Evolutionary conservation across 1,140 invertebrate species (phyloP).

Genomic region (Bicyclus anynana): DNA sequence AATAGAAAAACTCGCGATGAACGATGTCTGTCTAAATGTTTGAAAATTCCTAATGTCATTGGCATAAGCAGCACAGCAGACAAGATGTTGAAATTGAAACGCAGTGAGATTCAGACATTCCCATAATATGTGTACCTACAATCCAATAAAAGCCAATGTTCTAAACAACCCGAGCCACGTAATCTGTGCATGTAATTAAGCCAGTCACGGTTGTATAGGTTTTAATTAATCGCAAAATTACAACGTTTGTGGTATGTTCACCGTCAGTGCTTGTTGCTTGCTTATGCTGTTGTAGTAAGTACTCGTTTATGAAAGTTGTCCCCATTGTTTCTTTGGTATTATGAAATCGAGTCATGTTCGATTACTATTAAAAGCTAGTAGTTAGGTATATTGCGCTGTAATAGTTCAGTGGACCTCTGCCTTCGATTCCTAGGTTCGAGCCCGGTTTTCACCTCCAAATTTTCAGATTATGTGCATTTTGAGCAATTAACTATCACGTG

Average conservation of each 20-base stretch:
- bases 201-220: conserved; percentile 64
- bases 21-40: too few relatives aligned
- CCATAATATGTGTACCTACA: too few relatives aligned
- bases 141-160: conserved; percentile 48
- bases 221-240: conserved; percentile 74
- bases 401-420: too few relatives aligned
- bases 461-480: too few relatives aligned
- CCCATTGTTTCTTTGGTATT: conserved; percentile 30
- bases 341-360: neutral
- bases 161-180: conserved; percentile 51
- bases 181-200: conserved; percentile 46
- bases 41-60: too few relatives aligned
- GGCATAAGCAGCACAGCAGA: too few relatives aligned
- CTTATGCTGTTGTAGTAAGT: conserved; percentile 11
- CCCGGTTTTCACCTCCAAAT: too few relatives aligned
- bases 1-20: too few relatives aligned
- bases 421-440: too few relatives aligned
- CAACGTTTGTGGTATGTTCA: conserved; percentile 36
- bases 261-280: conserved; percentile 25
- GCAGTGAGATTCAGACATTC: too few relatives aligned
- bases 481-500: too few relatives aligned
- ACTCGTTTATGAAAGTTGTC: conserved; percentile 46
- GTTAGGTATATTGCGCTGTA: neutral
- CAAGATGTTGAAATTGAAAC: too few relatives aligned
- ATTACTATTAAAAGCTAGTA: neutral